Evolutionary conservation across 2,113 vertebrate species (phyloP).

Genomic region (Hemiprocne comata): DNA sequence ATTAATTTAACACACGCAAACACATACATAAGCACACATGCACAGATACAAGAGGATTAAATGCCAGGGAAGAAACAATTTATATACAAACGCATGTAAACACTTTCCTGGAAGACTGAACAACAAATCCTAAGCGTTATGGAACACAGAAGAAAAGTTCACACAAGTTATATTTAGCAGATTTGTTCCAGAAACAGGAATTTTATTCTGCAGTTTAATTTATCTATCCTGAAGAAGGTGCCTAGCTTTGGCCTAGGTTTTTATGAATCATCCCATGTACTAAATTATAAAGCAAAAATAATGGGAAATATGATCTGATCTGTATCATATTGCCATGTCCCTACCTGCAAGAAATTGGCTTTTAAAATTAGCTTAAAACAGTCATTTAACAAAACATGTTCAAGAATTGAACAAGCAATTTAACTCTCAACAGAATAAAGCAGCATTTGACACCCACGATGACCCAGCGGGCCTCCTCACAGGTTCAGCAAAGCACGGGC

Average conservation of each 20-base stretch:
- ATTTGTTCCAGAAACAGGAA: not conserved
- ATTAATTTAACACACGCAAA: not conserved
- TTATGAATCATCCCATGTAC: not conserved
- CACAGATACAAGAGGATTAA: fast-evolving
- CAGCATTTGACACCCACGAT: not conserved
- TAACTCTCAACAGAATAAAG: not conserved
- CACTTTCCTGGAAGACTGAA: not conserved
- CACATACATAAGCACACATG: not conserved
- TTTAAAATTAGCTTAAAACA: not conserved
- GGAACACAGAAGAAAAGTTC: not conserved
- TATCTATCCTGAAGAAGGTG: not conserved
- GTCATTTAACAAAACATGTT: not conserved
- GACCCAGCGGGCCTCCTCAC: not conserved
- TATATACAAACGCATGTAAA: not conserved
- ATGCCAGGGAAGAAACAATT: not conserved
- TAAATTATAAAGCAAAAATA: not conserved
- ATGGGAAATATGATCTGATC: not conserved
- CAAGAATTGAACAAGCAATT: not conserved
- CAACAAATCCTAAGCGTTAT: not conserved
- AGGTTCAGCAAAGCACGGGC: not conserved
- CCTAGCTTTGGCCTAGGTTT: not conserved
- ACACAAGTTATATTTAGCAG: not conserved
- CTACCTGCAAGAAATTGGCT: not conserved
- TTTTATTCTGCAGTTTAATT: not conserved
- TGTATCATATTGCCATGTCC: not conserved